Evolutionary conservation across 2,113 vertebrate genomes (phyloP), one percentile per base, ranked within the genome.

Genomic region (Eclectus roratus): DNA sequence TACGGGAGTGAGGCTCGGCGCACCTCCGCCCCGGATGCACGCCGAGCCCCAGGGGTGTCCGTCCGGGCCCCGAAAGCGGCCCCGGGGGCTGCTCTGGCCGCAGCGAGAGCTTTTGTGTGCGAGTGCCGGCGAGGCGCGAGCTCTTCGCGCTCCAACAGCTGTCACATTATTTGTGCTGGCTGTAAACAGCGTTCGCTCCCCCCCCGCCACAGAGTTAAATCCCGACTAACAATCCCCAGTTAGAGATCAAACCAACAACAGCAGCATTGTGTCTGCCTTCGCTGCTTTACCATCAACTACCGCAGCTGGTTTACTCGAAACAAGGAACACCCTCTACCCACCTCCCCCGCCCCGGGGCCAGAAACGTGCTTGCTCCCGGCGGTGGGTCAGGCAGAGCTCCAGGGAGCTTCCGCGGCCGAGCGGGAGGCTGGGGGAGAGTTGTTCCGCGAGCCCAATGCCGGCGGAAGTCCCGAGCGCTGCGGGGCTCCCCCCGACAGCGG

Each of bases 131-230:
- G 96, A 97, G 96, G 97, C 96, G 79, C 96, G 97, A 91, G 96
- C 97, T 94, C 97, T 97, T 96, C 96, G 97, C 94, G 96, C 97
- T 97, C 97, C 97, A 98, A 98, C 98, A 99, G 98, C 98, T 99
- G 98, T 99, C 98, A 98, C 98, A 98, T 99, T 99, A 99, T 99
- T 98, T 98, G 98, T 98, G 96, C 98, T 98, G 95, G 98, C 98
- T 98, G 98, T 98, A 99, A 99, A 99, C 98, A 99, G 98, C 98
- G 97, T 98, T 98, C 98, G 95, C 98, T 98, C 97, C 97, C 97
- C 98, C 97, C 96, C 97, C 97, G 94, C 97, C 98, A 96, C 98
- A 98, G 98, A 98, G 98, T 98, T 98, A 98, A 98, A 98, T 97
- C 98, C 98, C 98, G 98, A 98, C 98, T 98, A 98, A 98, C 98